Base-by-base conservation (phyloP, 2,113 vertebrate genomes). In the Seriola aureovittata region DNA sequence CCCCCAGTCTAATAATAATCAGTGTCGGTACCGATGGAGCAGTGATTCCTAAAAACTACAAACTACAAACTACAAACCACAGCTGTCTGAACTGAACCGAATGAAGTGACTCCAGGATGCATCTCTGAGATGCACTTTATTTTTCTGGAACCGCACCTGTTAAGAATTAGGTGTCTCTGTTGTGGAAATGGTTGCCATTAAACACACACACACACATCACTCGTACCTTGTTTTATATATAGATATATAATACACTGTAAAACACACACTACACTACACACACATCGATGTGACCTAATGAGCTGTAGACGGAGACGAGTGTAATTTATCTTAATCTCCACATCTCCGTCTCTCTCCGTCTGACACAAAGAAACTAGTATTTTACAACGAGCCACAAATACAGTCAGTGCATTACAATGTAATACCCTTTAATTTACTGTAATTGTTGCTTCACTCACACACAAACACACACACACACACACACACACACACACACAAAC, bases 361-460 rank as follows among this genome's bases (percentile, higher is more conserved):
- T 3, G 19, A n/a, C 19, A 12, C 5, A 58, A 17, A 70, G 44
- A 60, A 54, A 36, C 21, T 50, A 9, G 8, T 34, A 14, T 42
- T 71, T 74, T 21, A 70, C 3, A 57, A 23, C 50, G 38, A 64
- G 14, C 29, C 46, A 54, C 63, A 62, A 63, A 23, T 32, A 34
- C n/a, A 76, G 4, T 34, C 14, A 52, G 36, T 52, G 23, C 14
- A n/a, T 50, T 46, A 0, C 16, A 19, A 0, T n/a, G 4, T 52
- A 72, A 78, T 12, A 34, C 44, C 62, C 25, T 69, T 6, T 70
- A 64, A 77, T 77, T 55, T 55, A 12, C 10, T 48, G 36, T 71
- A 48, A 83, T 75, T 60, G 23, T 60, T 36, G 13, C 19, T 6
- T 48, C 11, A 40, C 54, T 34, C 2, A 8, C 50, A 52, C 19